Conservation (phyloP, 2,797 vertebrate species). For the Hippoglossus hippoglossus region DNA sequence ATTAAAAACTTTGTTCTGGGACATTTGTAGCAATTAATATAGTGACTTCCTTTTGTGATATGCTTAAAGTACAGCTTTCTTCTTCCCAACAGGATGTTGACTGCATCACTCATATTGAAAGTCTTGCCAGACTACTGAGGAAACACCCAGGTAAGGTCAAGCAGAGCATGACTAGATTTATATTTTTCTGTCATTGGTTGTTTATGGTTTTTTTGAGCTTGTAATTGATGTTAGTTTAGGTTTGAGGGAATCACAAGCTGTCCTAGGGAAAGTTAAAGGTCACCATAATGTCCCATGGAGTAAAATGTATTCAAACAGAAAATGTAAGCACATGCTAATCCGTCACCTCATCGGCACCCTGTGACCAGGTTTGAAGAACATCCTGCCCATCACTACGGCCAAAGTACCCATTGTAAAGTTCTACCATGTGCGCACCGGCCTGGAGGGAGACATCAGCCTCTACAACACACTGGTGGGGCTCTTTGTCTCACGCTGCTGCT, state of each 20-base stretch:
- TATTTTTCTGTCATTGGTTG: too few species aligned
- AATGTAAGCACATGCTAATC: neutral
- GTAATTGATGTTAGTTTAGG: neutral
- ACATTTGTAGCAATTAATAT: neutral
- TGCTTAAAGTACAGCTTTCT: too few species aligned
- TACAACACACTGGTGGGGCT: slow-evolving; percentile 94
- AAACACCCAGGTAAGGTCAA: slow-evolving; percentile 88
- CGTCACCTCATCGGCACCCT: neutral
- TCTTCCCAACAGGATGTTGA: slow-evolving; percentile 84
- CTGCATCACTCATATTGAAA: slow-evolving; percentile 93
- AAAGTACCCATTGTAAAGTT: slow-evolving; percentile 99
- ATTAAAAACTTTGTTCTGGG: neutral
- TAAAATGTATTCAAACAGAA: neutral
- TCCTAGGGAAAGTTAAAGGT: neutral
- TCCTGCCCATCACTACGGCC: slow-evolving; percentile 96
- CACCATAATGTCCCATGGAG: too few species aligned
- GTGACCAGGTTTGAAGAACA: slow-evolving; percentile 90
- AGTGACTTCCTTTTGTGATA: neutral
- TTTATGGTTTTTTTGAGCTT: neutral
- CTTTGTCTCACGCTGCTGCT: neutral
- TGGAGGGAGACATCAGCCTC: slow-evolving; percentile 97
- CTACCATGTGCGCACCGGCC: slow-evolving; percentile 91
- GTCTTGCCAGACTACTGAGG: slow-evolving; percentile 89
- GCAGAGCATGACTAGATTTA: neutral
- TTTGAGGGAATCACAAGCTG: neutral